Base-by-base conservation (phyloP, 2,888 invertebrate species). In the Fissipunctia ypsillon region DNA sequence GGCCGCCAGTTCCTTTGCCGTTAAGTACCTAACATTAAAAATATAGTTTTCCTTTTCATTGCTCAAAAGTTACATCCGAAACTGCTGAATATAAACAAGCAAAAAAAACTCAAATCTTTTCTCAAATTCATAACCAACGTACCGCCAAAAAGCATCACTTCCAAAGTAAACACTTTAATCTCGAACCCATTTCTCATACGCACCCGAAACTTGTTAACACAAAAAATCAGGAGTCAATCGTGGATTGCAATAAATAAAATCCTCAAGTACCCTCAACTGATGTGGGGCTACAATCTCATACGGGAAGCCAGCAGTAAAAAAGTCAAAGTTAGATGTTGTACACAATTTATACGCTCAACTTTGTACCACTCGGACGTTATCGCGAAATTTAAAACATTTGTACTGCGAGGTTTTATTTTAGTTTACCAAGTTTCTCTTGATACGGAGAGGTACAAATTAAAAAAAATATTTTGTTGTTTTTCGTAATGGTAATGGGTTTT, bases 361-460 rank as follows among this genome's bases (percentile, higher is more conserved):
- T 87, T 73, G 70, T 74, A 70, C 71, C 56, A 75, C 61, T 78
- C 68, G 85, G 88, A 90, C 90, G 91, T 90, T 91, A 91, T 91
- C 90, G 88, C 82, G 77, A 77, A 85, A 89, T 90, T 90, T 91
- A 91, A 90, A 91, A 90, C 89, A 88, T 88, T 88, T 85, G 83
- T 84, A 78, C 84, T 25, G 54, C 81, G 68, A 69, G 83, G 82
- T 86, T 84, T 81, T 80, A 84, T 88, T 90, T 89, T 89, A 88
- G 89, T 89, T 87, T 80, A 88, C 76, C 38, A 78, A 85, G 76
- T 84, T 80, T 69, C 66, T 71, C 59, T 69, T 65, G 77, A 84
- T 84, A 87, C 70, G 80, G 54, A 65, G 22, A 48, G 45, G 72
- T 45, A 78, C 70, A 83, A 82, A 85, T 86, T 80, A 80, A 84